phyloP scores from a whole-genome alignment of 1,140 invertebrate species.

The Dinoponera quadriceps region DNA sequence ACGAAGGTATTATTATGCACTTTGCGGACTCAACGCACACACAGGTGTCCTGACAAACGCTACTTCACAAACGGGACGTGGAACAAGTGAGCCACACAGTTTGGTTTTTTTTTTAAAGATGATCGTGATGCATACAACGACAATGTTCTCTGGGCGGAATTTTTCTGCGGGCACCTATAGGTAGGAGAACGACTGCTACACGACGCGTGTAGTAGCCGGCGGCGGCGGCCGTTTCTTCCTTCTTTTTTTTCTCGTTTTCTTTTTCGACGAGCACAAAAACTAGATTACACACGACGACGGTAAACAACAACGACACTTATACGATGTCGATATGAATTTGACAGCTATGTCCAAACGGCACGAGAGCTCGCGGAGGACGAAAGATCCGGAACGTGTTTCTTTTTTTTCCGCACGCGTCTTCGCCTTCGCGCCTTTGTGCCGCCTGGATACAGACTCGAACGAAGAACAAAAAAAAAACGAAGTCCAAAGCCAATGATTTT shows the following conservation, averaged over 20 bases:
- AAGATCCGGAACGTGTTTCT: conserved; percentile 1
- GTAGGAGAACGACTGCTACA: neutral
- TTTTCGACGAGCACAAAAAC: conserved; percentile 15
- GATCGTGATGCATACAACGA: conserved; percentile 53
- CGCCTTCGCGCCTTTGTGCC: conserved; percentile 5
- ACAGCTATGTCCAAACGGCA: conserved; percentile 37
- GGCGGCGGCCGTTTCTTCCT: neutral
- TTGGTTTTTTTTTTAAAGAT: too few species aligned
- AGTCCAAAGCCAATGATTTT: conserved; percentile 17
- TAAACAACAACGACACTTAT: conserved; percentile 3
- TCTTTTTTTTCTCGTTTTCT: neutral
- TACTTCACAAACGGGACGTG: conserved; percentile 55
- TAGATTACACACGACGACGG: conserved; percentile 39
- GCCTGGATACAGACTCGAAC: conserved; percentile 40
- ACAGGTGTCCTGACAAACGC: conserved; percentile 47
- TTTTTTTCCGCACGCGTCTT: neutral
- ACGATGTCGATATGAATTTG: neutral
- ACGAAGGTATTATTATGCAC: conserved; percentile 71
- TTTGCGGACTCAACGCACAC: conserved; percentile 67
- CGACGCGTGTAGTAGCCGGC: neutral
- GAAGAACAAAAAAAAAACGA: conserved; percentile 26
- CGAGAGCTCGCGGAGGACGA: neutral
- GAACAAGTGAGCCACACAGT: conserved; percentile 52
- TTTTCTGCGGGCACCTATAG: neutral
- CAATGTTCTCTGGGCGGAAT: conserved; percentile 36